phyloP scores from a whole-genome alignment of 1,140 invertebrate genomes.

The Drosophila mayri region DNA sequence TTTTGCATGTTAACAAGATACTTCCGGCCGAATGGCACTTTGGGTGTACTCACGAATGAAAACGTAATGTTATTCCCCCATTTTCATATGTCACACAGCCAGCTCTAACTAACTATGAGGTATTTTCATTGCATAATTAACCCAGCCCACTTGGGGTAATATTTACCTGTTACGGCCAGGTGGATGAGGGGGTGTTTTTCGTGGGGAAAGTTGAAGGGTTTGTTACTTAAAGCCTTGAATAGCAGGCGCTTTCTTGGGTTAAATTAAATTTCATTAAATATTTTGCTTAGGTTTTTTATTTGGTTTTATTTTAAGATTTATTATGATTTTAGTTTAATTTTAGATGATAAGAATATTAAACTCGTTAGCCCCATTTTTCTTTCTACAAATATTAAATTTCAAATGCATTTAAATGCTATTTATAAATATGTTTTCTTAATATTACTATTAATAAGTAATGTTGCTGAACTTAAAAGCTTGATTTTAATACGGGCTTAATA shows the following conservation, averaged over 20 bases:
- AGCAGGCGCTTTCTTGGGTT: accelerated
- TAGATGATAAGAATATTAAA: too few relatives aligned
- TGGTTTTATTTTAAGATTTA: too few relatives aligned
- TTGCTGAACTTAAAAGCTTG: background rate
- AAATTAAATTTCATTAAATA: background rate
- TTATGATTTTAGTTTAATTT: too few relatives aligned
- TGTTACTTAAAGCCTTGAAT: background rate
- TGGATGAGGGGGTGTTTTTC: background rate
- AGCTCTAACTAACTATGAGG: conserved; percentile 23
- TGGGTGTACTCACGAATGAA: conserved; percentile 49
- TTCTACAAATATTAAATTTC: too few relatives aligned
- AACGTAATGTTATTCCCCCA: conserved; percentile 70
- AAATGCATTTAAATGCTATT: too few relatives aligned
- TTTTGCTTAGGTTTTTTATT: background rate
- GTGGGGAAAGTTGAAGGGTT: background rate
- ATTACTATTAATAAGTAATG: background rate
- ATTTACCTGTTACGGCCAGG: conserved; percentile 10
- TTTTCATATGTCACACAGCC: conserved; percentile 73
- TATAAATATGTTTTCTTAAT: background rate
- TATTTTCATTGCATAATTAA: conserved; percentile 82
- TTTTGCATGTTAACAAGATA: conserved; percentile 83
- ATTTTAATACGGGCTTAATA: too few relatives aligned
- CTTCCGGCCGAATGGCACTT: conserved; percentile 71
- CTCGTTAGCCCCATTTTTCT: too few relatives aligned
- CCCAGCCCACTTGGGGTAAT: conserved; percentile 28